A percentile compares a stretch with the other conserved stretches of the same genome.
Conservation (phyloP, 2,888 invertebrate species). For the Onchidella celtica region DNA sequence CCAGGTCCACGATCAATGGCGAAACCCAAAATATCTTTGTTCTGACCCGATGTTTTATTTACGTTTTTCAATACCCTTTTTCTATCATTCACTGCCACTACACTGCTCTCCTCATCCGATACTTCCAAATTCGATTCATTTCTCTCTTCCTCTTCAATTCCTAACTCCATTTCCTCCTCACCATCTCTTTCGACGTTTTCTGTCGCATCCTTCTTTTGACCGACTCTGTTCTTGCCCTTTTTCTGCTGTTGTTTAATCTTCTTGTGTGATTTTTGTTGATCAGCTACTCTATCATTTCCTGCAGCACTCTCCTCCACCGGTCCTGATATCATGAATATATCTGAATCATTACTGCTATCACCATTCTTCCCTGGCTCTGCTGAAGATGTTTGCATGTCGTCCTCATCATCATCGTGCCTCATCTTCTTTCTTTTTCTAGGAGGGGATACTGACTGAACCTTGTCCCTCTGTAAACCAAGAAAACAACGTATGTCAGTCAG, state of each 20-base stretch:
- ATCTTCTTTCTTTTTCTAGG: not conserved
- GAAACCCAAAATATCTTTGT: too few species aligned
- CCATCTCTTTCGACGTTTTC: not conserved
- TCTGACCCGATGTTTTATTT: too few species aligned
- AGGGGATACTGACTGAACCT: too few species aligned
- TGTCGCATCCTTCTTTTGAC: not conserved
- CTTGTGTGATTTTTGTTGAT: too few species aligned
- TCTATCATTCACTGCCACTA: too few species aligned
- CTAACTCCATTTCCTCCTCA: not conserved
- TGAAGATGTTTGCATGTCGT: too few species aligned
- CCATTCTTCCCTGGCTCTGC: not conserved
- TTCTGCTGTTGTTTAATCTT: not conserved
- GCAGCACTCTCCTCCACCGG: not conserved
- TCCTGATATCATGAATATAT: not conserved
- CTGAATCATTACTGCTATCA: not conserved
- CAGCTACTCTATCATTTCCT: too few species aligned
- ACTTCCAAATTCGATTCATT: slow-evolving; percentile 81
- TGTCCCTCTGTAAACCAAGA: too few species aligned
- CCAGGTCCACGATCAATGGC: not conserved
- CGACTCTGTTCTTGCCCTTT: not conserved
- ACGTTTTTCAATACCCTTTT: too few species aligned
- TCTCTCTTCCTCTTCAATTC: not conserved
- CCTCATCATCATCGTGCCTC: not conserved
- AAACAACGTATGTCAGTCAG: too few species aligned
- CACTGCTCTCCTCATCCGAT: not conserved